Evolutionary conservation across 2,888 invertebrate genomes (phyloP).

Genomic region (Sthenelais limicola): DNA sequence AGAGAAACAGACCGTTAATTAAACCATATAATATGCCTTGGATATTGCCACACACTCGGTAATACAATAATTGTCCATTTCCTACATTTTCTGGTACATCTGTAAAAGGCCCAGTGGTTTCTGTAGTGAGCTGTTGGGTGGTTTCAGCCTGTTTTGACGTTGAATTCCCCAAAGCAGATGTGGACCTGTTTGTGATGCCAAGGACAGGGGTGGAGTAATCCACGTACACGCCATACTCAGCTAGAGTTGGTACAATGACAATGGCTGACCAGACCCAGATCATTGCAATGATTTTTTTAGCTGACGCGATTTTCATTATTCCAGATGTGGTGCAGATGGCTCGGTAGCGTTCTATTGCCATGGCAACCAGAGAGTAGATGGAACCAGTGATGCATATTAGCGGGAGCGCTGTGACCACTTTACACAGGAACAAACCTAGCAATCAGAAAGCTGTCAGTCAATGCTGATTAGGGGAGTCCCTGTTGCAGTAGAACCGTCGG

Average conservation of each 20-base stretch:
- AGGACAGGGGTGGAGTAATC: too few relatives aligned
- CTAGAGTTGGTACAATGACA: conserved; percentile 3
- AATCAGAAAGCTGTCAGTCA: too few relatives aligned
- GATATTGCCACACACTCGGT: neutral
- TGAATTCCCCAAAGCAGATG: too few relatives aligned
- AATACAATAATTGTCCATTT: too few relatives aligned
- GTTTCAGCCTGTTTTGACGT: too few relatives aligned
- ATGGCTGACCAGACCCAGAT: neutral
- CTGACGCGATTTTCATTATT: conserved; percentile 2
- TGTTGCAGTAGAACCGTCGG: too few relatives aligned
- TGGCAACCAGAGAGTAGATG: conserved; percentile 56
- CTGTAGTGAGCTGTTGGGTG: too few relatives aligned
- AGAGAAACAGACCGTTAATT: conserved; percentile 53
- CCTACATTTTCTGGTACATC: too few relatives aligned
- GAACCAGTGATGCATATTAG: conserved; percentile 56
- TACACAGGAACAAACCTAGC: too few relatives aligned
- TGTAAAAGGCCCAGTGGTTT: too few relatives aligned
- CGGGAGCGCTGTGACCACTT: conserved; percentile 53
- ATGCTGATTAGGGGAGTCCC: too few relatives aligned
- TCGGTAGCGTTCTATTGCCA: conserved; percentile 56
- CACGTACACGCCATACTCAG: conserved; percentile 14
- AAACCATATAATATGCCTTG: conserved; percentile 24
- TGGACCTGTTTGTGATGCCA: too few relatives aligned
- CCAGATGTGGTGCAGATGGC: conserved; percentile 48
- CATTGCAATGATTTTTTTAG: neutral